phyloP scores from a whole-genome alignment of 2,113 vertebrate genomes.

The Eclectus roratus region DNA sequence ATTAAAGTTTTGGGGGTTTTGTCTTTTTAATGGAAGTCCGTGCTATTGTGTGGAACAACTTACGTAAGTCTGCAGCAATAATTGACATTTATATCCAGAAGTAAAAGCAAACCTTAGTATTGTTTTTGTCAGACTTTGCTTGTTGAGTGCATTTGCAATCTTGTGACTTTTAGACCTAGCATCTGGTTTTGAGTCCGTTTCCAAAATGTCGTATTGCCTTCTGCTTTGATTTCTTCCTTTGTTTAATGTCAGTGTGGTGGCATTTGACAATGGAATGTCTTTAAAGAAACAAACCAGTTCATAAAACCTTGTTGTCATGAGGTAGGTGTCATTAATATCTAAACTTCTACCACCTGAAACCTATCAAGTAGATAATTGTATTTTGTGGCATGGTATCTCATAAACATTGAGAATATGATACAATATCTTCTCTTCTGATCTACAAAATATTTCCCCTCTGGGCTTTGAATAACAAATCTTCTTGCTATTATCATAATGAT shows the following conservation, averaged over 20 bases:
- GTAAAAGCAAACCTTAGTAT: neutral
- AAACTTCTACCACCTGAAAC: neutral
- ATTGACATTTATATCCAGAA: neutral
- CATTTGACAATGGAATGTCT: neutral
- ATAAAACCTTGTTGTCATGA: neutral
- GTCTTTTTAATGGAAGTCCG: neutral
- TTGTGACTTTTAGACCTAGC: constrained; percentile 17
- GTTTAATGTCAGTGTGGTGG: neutral
- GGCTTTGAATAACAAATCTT: constrained; percentile 27
- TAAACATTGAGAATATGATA: neutral
- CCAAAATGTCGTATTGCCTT: constrained; percentile 17
- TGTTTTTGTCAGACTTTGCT: neutral
- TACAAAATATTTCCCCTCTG: neutral
- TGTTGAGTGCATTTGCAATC: neutral
- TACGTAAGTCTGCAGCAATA: neutral
- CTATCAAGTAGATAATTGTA: neutral
- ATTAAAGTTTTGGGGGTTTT: neutral
- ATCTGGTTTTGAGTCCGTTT: constrained; percentile 3
- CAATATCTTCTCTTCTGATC: neutral
- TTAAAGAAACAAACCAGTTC: neutral
- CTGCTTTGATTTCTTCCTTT: constrained; percentile 16
- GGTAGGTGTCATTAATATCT: neutral
- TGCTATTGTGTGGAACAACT: neutral
- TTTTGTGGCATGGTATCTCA: neutral
- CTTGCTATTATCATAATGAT: neutral